Conservation (phyloP, 1,140 invertebrate genomes). For the Trypoxylus dichotomus region DNA sequence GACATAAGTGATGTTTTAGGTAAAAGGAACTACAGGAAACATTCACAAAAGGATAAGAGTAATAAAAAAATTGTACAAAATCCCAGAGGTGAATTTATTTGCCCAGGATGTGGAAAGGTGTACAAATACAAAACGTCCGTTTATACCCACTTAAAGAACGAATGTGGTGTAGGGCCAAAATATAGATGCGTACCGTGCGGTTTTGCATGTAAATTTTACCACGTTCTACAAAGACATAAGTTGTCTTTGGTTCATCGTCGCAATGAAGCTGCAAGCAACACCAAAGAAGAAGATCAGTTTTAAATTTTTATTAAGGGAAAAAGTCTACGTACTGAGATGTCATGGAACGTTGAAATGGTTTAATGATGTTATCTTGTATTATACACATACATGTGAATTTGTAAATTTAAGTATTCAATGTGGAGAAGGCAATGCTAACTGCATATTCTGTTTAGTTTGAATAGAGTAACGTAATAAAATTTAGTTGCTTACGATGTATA, state of each 20-base stretch:
- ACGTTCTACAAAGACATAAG: conserved; percentile 42
- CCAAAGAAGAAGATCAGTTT: not conserved
- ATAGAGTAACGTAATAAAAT: too few species aligned
- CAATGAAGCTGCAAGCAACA: conserved; percentile 23
- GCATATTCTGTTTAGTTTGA: too few species aligned
- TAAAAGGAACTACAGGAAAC: conserved; percentile 6
- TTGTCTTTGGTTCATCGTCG: conserved; percentile 39
- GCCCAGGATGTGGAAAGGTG: conserved; percentile 36
- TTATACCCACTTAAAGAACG: conserved; percentile 39
- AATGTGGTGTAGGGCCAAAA: conserved; percentile 36
- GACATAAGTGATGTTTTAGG: conserved; percentile 7
- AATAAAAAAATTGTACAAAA: conserved; percentile 22
- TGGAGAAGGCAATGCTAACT: too few species aligned
- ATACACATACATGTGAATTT: not conserved
- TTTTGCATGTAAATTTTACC: conserved; percentile 42
- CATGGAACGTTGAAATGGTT: too few species aligned
- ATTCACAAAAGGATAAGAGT: not conserved
- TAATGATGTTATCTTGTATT: not conserved
- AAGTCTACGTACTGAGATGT: too few species aligned
- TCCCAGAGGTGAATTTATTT: conserved; percentile 32
- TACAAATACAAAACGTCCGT: conserved; percentile 42
- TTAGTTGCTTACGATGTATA: too few species aligned
- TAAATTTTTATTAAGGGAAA: not conserved
- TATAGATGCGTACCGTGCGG: conserved; percentile 41
- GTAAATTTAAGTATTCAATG: too few species aligned